Conservation (phyloP, 2,888 invertebrate species). For the Diaphora mendica region DNA sequence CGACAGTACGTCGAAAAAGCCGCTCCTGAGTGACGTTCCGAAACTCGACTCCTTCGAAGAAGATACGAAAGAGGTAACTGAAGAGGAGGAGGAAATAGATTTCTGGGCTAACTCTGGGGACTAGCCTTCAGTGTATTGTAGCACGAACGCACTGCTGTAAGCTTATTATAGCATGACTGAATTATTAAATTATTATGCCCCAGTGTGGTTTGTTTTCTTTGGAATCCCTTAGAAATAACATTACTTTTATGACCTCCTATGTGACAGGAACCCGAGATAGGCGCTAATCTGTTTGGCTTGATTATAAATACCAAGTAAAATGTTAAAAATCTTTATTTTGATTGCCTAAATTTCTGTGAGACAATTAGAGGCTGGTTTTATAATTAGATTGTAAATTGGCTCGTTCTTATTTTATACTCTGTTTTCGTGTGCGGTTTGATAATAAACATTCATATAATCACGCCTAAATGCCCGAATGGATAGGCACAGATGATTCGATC, state of each 20-base stretch:
- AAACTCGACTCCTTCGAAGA: slow-evolving; percentile 80
- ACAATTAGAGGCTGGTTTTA: slow-evolving; percentile 36
- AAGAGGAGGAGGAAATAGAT: slow-evolving; percentile 71
- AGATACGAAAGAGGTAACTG: slow-evolving; percentile 78
- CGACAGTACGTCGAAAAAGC: slow-evolving; percentile 60
- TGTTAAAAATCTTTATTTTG: slow-evolving; percentile 20
- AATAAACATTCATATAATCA: not conserved
- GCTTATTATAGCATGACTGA: slow-evolving; percentile 83
- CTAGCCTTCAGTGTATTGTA: slow-evolving; percentile 65
- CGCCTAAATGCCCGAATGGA: not conserved
- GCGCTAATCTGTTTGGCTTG: slow-evolving; percentile 76
- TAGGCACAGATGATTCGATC: not conserved
- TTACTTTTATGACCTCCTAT: slow-evolving; percentile 58
- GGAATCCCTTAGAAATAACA: slow-evolving; percentile 54
- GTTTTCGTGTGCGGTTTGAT: slow-evolving; percentile 1
- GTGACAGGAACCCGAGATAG: slow-evolving; percentile 61
- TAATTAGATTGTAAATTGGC: slow-evolving; percentile 37
- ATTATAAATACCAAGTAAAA: slow-evolving; percentile 31
- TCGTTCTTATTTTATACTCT: slow-evolving; percentile 23
- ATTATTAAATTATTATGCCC: slow-evolving; percentile 74
- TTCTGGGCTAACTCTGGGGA: slow-evolving; percentile 82
- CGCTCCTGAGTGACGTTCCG: slow-evolving; percentile 65
- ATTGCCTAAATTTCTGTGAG: slow-evolving; percentile 32
- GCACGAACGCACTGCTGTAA: slow-evolving; percentile 69
- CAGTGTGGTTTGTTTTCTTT: slow-evolving; percentile 73